phyloP scores from a whole-genome alignment of 2,888 invertebrate genomes.

The Hyppa rectilinea region DNA sequence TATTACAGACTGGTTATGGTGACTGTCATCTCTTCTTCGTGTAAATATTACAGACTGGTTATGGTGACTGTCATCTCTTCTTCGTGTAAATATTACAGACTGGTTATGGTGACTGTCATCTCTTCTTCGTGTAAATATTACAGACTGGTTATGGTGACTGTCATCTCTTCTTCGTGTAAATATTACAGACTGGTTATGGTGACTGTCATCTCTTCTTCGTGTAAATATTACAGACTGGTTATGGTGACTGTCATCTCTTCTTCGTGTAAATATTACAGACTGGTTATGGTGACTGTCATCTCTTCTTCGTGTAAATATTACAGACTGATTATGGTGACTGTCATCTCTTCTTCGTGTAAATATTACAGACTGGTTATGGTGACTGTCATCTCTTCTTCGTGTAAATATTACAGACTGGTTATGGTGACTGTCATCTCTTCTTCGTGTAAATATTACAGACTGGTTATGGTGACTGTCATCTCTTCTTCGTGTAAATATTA shows the following conservation, averaged over 20 bases:
- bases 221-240: not conserved
- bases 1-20: not conserved
- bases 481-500: not conserved
- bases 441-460: not conserved
- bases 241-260: not conserved
- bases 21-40: not conserved
- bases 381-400: not conserved
- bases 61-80: not conserved
- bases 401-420: not conserved
- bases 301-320: not conserved
- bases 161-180: not conserved
- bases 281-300: not conserved
- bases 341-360: not conserved
- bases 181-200: not conserved
- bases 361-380: not conserved
- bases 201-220: not conserved
- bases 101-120: not conserved
- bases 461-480: not conserved
- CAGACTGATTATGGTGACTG: not conserved
- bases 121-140: not conserved
- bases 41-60: not conserved
- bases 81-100: not conserved
- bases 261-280: not conserved
- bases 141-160: not conserved
- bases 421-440: not conserved